Evolutionary conservation across 1,140 invertebrate species (phyloP).

Genomic region (Neuroterus valhalla): DNA sequence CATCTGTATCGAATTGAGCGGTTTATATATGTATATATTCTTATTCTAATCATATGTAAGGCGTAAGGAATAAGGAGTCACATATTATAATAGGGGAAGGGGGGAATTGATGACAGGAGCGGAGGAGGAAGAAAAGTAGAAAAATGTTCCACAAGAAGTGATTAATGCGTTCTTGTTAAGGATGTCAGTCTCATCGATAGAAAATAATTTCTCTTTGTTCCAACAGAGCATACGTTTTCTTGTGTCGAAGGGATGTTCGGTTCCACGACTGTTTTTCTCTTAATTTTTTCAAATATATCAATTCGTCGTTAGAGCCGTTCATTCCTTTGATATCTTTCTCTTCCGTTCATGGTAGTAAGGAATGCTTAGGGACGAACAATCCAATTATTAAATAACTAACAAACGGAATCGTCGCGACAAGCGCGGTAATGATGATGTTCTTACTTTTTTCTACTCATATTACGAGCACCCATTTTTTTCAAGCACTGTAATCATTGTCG

Average conservation of each 20-base stretch:
- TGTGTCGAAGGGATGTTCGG: too few relatives aligned
- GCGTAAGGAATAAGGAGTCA: constrained; percentile 44
- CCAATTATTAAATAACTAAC: neutral
- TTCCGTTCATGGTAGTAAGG: constrained; percentile 3
- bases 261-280: too few relatives aligned
- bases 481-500: neutral
- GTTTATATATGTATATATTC: constrained; percentile 64
- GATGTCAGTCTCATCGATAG: too few relatives aligned
- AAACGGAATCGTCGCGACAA: neutral
- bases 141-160: constrained; percentile 32
- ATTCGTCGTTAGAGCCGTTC: neutral
- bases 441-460: neutral
- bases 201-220: too few relatives aligned
- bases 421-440: neutral
- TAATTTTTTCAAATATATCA: neutral
- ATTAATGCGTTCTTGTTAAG: constrained; percentile 32
- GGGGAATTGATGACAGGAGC: constrained; percentile 19
- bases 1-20: constrained; percentile 56
- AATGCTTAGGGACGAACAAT: neutral
- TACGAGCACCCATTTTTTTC: neutral
- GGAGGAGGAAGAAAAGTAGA: constrained; percentile 31
- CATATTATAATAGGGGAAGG: constrained; percentile 4
- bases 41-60: constrained; percentile 52
- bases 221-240: too few relatives aligned
- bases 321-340: constrained; percentile 5